Evolutionary conservation across 1,140 invertebrate species (phyloP).

Genomic region (Drosophila parvula): DNA sequence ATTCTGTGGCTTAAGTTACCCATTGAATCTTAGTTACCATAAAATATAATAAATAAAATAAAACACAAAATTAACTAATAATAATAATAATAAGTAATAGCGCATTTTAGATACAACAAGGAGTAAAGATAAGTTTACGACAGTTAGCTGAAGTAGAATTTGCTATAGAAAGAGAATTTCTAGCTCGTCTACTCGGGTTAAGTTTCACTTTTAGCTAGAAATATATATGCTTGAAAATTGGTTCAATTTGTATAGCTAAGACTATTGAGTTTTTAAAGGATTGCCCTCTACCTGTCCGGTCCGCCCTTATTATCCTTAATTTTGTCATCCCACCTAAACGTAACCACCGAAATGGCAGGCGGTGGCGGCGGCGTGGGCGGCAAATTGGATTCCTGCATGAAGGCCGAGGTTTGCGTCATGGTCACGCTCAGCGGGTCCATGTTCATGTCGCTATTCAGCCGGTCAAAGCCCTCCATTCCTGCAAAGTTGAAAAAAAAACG

Average conservation of each 20-base stretch:
- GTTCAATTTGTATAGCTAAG: conserved; percentile 28
- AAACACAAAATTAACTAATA: not conserved
- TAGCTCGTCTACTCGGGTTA: conserved; percentile 30
- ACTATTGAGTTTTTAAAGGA: conserved; percentile 49
- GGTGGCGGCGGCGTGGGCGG: conserved; percentile 85
- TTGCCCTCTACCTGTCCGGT: conserved; percentile 88
- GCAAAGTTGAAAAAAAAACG: not conserved
- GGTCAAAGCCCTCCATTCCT: conserved; percentile 53
- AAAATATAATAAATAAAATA: conserved; percentile 11
- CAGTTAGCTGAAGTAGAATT: conserved; percentile 20
- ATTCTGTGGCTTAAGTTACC: not conserved
- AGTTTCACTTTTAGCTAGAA: conserved; percentile 37
- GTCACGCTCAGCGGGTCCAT: conserved; percentile 75
- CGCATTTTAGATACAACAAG: conserved; percentile 38
- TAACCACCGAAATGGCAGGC: conserved; percentile 92
- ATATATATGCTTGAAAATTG: conserved; percentile 31
- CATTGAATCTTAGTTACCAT: not conserved
- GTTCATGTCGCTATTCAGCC: conserved; percentile 46
- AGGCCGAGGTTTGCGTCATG: conserved; percentile 73
- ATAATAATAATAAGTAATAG: not conserved
- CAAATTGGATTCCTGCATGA: conserved; percentile 85
- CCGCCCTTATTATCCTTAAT: conserved; percentile 86
- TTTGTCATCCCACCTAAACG: conserved; percentile 90
- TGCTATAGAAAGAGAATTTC: conserved; percentile 13
- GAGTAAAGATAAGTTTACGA: conserved; percentile 21